A percentile compares a stretch with the other conserved stretches of the same genome.
phyloP scores from a whole-genome alignment of 2,797 vertebrate species.

The Myotis daubentonii region DNA sequence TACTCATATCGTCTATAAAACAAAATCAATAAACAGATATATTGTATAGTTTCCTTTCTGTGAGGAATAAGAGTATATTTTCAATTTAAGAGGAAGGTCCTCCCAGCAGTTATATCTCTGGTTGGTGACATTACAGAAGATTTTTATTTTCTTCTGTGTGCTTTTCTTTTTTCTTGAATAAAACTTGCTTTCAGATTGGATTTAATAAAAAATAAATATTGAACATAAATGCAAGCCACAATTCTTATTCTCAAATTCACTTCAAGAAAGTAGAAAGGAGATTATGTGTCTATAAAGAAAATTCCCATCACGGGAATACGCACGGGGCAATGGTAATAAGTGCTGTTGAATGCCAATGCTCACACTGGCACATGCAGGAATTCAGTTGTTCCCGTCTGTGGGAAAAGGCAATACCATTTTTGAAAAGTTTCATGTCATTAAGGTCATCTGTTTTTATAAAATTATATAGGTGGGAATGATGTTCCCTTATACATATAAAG shows the following conservation, averaged over 20 bases:
- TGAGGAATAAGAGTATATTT: not conserved
- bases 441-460: constrained; percentile 12
- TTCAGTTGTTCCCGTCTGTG: not conserved
- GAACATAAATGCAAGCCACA: not conserved
- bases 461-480: not conserved
- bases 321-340: not conserved
- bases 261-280: not conserved
- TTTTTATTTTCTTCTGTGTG: not conserved
- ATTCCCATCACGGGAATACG: not conserved
- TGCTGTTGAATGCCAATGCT: not conserved
- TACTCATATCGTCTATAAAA: not conserved
- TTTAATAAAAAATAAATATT: constrained; percentile 17
- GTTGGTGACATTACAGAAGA: not conserved
- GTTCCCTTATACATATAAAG: not conserved
- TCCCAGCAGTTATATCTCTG: not conserved
- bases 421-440: not conserved
- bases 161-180: not conserved
- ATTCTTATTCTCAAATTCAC: constrained; percentile 13
- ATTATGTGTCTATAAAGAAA: not conserved
- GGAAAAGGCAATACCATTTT: not conserved
- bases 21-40: not conserved
- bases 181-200: not conserved
- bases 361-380: not conserved
- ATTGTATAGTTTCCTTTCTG: not conserved
- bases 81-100: not conserved